Conservation (phyloP, 2,113 vertebrate species). For the Nibea albiflora region DNA sequence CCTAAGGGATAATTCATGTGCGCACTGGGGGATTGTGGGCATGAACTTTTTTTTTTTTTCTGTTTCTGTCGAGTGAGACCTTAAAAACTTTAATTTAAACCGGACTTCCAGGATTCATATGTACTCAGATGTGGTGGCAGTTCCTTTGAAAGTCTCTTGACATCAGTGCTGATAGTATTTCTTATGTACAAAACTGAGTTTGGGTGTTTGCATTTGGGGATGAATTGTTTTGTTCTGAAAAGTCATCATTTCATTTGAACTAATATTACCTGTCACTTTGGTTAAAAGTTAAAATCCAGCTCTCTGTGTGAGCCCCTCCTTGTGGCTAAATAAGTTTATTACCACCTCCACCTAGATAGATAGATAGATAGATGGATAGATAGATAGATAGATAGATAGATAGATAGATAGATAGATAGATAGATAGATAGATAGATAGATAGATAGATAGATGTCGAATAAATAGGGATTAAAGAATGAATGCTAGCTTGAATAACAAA, state of each 20-base stretch:
- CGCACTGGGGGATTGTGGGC: background rate
- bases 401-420: too few relatives aligned
- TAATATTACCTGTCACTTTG: background rate
- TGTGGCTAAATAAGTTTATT: slow-evolving; percentile 69
- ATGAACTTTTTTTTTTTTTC: background rate
- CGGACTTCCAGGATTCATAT: background rate
- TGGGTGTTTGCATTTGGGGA: background rate
- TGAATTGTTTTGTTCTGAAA: background rate
- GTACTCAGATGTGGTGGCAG: background rate
- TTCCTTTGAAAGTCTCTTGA: background rate
- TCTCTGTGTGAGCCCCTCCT: slow-evolving; percentile 70
- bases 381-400: too few relatives aligned
- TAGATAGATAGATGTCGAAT: background rate
- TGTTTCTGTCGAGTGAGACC: background rate
- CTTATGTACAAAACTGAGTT: background rate
- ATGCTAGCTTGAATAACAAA: background rate
- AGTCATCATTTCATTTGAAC: background rate
- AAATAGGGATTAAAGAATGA: background rate
- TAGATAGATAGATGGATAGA: too few relatives aligned
- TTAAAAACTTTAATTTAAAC: background rate
- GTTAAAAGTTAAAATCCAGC: slow-evolving; percentile 1
- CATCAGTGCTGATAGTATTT: background rate
- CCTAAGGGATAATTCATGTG: background rate
- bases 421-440: background rate
- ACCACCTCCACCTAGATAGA: background rate